These are phyloP conservation scores for Lasiurus borealis DNA, from an alignment of 2,113 vertebrate genomes.

Conservation along the genomic window DNA sequence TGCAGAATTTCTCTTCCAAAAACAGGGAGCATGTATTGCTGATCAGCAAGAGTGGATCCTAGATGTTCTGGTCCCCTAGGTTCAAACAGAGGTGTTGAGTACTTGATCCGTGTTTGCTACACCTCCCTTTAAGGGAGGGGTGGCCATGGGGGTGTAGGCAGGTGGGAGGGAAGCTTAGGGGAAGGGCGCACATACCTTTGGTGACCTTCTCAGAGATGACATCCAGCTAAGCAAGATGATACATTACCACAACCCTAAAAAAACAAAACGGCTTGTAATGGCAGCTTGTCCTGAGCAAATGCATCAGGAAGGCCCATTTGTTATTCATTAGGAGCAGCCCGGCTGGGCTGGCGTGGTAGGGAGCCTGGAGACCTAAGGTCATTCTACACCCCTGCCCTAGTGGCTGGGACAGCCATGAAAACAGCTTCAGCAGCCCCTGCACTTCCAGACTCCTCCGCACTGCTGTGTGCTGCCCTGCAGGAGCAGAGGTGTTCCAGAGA, in stretches of 20 bases:
- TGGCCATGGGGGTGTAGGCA: background rate
- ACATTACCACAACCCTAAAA: constrained; percentile 84
- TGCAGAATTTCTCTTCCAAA: constrained; percentile 31
- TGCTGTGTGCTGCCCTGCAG: constrained; percentile 76
- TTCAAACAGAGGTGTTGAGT: background rate
- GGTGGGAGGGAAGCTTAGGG: constrained; percentile 60
- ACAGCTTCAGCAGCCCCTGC: constrained; percentile 81
- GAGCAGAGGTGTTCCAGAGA: constrained; percentile 77
- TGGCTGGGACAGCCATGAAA: constrained; percentile 81
- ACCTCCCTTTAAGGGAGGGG: constrained; percentile 72
- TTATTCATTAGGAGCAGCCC: constrained; percentile 88
- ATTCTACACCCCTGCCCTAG: constrained; percentile 83
- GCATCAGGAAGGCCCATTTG: constrained; percentile 87
- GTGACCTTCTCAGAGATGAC: constrained; percentile 86
- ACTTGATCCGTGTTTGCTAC: constrained; percentile 78
- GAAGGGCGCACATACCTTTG: constrained; percentile 79
- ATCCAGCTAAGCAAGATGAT: constrained; percentile 86
- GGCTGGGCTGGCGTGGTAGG: constrained; percentile 81
- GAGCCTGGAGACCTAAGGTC: constrained; percentile 85
- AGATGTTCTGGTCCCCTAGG: constrained; percentile 28
- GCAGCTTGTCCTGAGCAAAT: constrained; percentile 84
- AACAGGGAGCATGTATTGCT: constrained; percentile 53
- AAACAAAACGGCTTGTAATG: constrained; percentile 85
- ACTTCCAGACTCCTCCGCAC: constrained; percentile 74
- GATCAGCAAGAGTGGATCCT: background rate